Base-by-base conservation (phyloP, 1,140 invertebrate genomes). In the Drosophila auraria region DNA sequence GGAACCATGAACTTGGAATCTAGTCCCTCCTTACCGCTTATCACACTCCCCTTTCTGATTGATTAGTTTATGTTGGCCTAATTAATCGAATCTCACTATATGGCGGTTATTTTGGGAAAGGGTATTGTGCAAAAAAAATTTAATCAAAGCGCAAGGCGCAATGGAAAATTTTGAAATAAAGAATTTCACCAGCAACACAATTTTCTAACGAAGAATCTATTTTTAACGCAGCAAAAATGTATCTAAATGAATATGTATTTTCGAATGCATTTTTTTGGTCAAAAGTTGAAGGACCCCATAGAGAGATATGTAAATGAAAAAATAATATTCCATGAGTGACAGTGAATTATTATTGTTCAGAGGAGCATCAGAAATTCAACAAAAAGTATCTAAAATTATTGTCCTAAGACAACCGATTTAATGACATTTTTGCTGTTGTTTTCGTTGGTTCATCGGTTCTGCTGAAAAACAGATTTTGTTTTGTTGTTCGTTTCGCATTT, bases 1-100 rank as follows among this genome's bases (percentile, higher is more conserved):
- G 30, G 58, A 68, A 53, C 57, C 64, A 56, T 87, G 84, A 83
- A 81, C 80, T 87, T 83, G 66, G 44, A 71, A 68, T 71, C 68
- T 45, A n/a, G 3, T 8, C 2, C 27, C 9, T 23, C 12, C 45
- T 2, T 25, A 11, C n/a, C 58, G 47, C 64, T 59, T 82, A 80
- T 77, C 83, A 40, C 12, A 40, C 14, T 4, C 36, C 5, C 5
- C 7, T 17, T 71, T 57, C 62, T 87, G 80, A 87, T 87, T 87
- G 65, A 87, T 89, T 81, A 71, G 53, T 78, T 83, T 83, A 61
- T 57, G 27, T 40, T 54, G 50, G 49, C 53, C 70, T 65, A 66
- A 79, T 87, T 76, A 76, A 78, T 60, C 33, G 63, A 62, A 38
- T 45, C 45, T 23, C 38, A 58, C 36, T 17, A 47, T 33, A 42